These are phyloP conservation scores for Rhinichthys osculus DNA, from an alignment of 2,797 vertebrate genomes.

Conservation along the genomic window DNA sequence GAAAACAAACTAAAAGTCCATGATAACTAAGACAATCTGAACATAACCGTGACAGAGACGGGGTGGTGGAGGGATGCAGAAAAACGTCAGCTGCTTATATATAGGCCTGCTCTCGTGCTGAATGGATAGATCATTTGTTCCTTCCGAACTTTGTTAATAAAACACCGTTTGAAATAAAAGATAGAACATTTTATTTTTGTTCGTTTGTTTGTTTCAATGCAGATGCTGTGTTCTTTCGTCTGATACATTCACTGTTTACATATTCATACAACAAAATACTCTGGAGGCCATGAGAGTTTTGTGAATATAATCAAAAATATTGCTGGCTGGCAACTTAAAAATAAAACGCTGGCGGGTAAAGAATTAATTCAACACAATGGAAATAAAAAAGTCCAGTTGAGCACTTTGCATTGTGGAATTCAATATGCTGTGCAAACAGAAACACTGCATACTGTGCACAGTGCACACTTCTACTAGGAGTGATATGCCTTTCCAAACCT, in stretches of 20 bases:
- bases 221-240: neutral
- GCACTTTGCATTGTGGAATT: too few species aligned
- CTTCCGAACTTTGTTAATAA: too few species aligned
- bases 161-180: neutral
- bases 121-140: too few species aligned
- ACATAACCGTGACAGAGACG: too few species aligned
- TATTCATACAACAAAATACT: neutral
- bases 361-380: neutral
- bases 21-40: too few species aligned
- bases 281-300: neutral
- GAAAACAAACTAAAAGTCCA: too few species aligned
- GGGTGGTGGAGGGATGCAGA: too few species aligned
- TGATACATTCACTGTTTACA: neutral
- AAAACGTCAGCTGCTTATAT: too few species aligned
- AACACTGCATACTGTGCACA: neutral
- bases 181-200: neutral
- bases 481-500: neutral
- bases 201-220: neutral
- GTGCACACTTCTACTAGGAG: neutral
- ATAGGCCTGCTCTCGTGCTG: too few species aligned
- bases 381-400: neutral
- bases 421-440: neutral
- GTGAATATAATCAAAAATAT: neutral
- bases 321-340: neutral
- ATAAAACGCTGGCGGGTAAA: neutral